A percentile compares a stretch with the other conserved stretches of the same genome.
phyloP scores from a whole-genome alignment of 53 echinoderm and acorn worm genomes.

The Holothuria leucospilota region DNA sequence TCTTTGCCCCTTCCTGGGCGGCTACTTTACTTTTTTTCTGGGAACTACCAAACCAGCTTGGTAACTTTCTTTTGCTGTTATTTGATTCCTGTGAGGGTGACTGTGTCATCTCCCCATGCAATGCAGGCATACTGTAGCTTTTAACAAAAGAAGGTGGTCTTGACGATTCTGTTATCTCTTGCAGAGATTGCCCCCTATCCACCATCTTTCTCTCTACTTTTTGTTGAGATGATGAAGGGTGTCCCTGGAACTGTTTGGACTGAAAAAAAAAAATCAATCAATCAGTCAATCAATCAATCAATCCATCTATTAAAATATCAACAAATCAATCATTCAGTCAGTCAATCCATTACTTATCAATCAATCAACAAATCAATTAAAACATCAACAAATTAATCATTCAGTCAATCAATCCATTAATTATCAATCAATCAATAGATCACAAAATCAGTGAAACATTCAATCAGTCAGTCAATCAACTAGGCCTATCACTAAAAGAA shows the following conservation, averaged over 20 bases:
- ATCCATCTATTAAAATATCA: too few relatives aligned
- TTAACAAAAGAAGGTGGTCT: constrained; percentile 6
- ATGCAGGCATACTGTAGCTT: constrained; percentile 22
- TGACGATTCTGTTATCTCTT: constrained; percentile 38
- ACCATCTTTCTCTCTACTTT: not conserved
- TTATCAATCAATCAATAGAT: too few relatives aligned
- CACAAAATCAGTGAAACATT: too few relatives aligned
- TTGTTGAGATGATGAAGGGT: not conserved
- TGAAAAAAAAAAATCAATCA: not conserved
- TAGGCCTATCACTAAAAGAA: too few relatives aligned
- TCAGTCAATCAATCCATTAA: too few relatives aligned
- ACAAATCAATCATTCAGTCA: too few relatives aligned
- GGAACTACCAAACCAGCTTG: constrained; percentile 63
- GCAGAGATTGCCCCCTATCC: constrained; percentile 5
- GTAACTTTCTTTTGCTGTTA: constrained; percentile 68
- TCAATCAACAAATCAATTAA: too few relatives aligned
- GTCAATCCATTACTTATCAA: too few relatives aligned
- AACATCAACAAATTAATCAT: too few relatives aligned
- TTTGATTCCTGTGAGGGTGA: constrained; percentile 2
- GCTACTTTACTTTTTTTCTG: constrained; percentile 66
- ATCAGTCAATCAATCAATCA: too few relatives aligned
- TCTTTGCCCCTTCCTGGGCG: constrained; percentile 32
- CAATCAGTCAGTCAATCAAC: too few relatives aligned
- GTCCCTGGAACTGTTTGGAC: not conserved
- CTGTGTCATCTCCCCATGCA: not conserved